Evolutionary conservation across 2,113 vertebrate species (phyloP), one percentile per base, ranked within the genome.

Genomic region (Nanorana parkeri): DNA sequence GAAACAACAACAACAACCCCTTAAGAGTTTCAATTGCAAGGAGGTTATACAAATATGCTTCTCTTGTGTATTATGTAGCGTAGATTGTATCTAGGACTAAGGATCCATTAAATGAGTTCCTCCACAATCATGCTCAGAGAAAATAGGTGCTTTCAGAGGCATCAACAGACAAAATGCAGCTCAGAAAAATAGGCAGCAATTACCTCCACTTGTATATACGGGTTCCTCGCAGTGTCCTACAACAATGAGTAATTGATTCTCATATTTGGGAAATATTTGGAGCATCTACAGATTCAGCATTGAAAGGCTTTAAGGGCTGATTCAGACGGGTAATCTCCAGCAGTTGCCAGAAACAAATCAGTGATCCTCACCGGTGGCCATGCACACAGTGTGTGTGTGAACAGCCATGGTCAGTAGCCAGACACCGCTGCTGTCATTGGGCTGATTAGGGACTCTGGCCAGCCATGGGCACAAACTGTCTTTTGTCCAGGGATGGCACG

Each of bases 171-270:
- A 58, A 58, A 54, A 47, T 36, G 32, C 2, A 36, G 32, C 32
- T 36, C 2, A 29, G n/a, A 7, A 56, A 21, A 73, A 32, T 10
- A 73, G 54, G 5, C 55, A 41, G 79, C 71, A 72, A 66, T 75
- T 75, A 54, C 7, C 68, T 54, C 60, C 60, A 52, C 8, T 73
- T 28, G 28, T 72, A 17, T 73, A 11, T 56, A 75, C 66, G 55
- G 51, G 63, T 73, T 81, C 69, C 80, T 71, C 13, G 16, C 23
- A 81, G 80, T 26, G 69, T 52, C 19, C 56, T 81, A 36, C n/a
- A 54, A 74, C 51, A 67, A 58, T 17, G 23, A 23, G 16, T 58
- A 74, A 74, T 73, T 81, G 80, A 81, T 73, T 74, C 61, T 23
- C 15, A 17, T 24, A 26, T 77, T 77, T 51, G 21, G 5, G 47